Evolutionary conservation across 1,140 invertebrate genomes (phyloP).

Genomic region (Marisa cornuarietis): DNA sequence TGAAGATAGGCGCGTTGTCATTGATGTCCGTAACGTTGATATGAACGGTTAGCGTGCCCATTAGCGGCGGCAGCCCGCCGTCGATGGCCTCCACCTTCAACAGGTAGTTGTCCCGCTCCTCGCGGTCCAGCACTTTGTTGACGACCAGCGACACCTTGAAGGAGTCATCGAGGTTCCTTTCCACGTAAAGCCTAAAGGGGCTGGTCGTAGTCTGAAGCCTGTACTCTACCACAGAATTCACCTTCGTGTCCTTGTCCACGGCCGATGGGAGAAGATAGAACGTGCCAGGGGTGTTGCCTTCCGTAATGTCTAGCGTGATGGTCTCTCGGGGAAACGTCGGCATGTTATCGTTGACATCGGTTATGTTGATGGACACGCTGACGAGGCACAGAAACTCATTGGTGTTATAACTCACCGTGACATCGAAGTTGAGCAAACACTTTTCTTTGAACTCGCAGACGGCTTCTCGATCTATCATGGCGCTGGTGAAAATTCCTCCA

Average conservation of each 20-base stretch:
- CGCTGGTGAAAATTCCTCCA: constrained; percentile 31
- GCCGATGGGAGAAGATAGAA: constrained; percentile 83
- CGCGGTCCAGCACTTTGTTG: constrained; percentile 32
- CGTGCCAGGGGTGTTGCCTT: constrained; percentile 70
- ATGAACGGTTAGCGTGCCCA: constrained; percentile 45
- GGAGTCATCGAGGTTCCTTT: constrained; percentile 78
- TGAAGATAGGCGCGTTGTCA: constrained; percentile 44
- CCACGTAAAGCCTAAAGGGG: constrained; percentile 62
- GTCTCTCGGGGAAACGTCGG: constrained; percentile 67
- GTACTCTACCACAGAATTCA: constrained; percentile 27
- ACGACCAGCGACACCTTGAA: constrained; percentile 31
- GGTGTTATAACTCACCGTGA: constrained; percentile 80
- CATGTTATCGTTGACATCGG: constrained; percentile 80
- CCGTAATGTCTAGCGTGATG: constrained; percentile 61
- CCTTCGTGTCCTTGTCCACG: constrained; percentile 78
- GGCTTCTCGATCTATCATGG: constrained; percentile 37
- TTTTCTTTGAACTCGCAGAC: constrained; percentile 68
- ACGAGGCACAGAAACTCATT: constrained; percentile 81
- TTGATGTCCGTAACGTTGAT: constrained; percentile 39
- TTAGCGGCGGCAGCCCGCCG: constrained; percentile 77
- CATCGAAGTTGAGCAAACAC: constrained; percentile 82
- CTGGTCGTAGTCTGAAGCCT: constrained; percentile 17
- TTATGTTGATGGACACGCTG: constrained; percentile 80
- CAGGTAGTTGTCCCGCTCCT: constrained; percentile 32
- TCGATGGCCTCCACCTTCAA: constrained; percentile 90